Percentiles rank a stretch among this genome's conserved stretches.
phyloP scores from a whole-genome alignment of 1,140 invertebrate species.

The Lordiphosa mommai region DNA sequence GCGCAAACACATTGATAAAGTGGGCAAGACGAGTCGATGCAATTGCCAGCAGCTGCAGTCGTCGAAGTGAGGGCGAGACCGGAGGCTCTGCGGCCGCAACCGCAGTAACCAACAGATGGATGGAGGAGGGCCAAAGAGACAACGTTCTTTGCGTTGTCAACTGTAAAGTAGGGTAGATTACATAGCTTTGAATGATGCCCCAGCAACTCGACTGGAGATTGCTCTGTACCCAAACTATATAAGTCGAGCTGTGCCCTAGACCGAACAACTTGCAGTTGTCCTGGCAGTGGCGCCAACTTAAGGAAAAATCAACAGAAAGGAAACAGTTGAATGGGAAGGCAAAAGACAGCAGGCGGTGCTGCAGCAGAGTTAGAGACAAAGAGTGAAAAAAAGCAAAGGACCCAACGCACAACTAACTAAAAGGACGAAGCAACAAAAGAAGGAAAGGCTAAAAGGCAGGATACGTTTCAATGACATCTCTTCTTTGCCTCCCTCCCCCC shows the following conservation, averaged over 20 bases:
- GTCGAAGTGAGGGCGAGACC: neutral
- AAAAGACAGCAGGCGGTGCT: neutral
- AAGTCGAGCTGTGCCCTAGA: neutral
- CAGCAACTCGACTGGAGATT: neutral
- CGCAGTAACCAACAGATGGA: constrained; percentile 52
- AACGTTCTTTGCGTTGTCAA: constrained; percentile 55
- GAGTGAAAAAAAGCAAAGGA: constrained; percentile 38
- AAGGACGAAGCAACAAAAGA: constrained; percentile 7
- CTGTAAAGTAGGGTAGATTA: constrained; percentile 74
- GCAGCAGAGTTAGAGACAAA: neutral
- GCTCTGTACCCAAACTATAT: constrained; percentile 11
- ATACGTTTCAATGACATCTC: constrained; percentile 56
- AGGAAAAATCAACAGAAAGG: constrained; percentile 61
- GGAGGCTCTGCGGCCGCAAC: constrained; percentile 34
- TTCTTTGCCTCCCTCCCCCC: neutral
- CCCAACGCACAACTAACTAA: constrained; percentile 30
- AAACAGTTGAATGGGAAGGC: constrained; percentile 39
- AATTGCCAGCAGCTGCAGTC: constrained; percentile 4
- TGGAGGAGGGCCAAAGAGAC: neutral
- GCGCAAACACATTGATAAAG: constrained; percentile 57
- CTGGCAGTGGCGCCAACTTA: constrained; percentile 40
- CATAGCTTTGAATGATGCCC: constrained; percentile 57
- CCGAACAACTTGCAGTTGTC: constrained; percentile 10
- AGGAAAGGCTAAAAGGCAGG: constrained; percentile 22
- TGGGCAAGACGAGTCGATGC: constrained; percentile 9